phyloP scores from a whole-genome alignment of 64 coral and sea anemone species.

The Acropora yongei region DNA sequence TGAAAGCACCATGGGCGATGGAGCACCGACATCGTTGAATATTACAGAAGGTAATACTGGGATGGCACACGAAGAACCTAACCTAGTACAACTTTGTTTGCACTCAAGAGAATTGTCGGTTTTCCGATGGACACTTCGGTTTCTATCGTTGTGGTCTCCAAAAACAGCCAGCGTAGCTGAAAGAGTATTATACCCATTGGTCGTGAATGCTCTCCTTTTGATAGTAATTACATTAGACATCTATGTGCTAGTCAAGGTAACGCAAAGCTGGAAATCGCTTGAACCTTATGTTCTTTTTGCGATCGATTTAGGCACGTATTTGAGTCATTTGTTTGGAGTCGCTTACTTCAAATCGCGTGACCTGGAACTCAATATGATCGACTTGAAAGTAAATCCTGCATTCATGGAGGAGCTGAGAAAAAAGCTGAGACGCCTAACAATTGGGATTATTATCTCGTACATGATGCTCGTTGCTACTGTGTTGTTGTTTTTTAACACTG shows the following conservation, averaged over 20 bases:
- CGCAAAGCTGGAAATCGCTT: slow-evolving; percentile 59
- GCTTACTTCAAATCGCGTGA: slow-evolving; percentile 78
- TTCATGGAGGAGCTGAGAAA: slow-evolving; percentile 7
- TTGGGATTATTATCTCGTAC: slow-evolving; percentile 49
- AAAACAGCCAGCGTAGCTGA: slow-evolving; percentile 32
- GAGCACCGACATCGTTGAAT: too few relatives aligned
- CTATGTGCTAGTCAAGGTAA: not conserved
- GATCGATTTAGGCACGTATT: slow-evolving; percentile 76
- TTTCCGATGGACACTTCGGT: slow-evolving; percentile 53
- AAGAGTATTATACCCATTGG: slow-evolving; percentile 49
- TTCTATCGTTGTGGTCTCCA: slow-evolving; percentile 79
- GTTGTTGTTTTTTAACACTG: slow-evolving; percentile 73
- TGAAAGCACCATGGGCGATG: too few relatives aligned
- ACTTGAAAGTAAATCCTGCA: slow-evolving; percentile 8
- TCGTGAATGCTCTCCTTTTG: slow-evolving; percentile 60
- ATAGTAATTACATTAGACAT: slow-evolving; percentile 43
- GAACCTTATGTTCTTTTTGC: slow-evolving; percentile 68
- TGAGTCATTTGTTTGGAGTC: slow-evolving; percentile 70
- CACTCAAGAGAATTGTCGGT: slow-evolving; percentile 36
- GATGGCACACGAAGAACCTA: not conserved
- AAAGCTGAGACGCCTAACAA: slow-evolving; percentile 44
- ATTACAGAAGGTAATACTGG: too few relatives aligned
- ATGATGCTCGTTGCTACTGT: slow-evolving; percentile 18
- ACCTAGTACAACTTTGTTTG: slow-evolving; percentile 17
- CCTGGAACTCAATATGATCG: slow-evolving; percentile 63